phyloP scores from a whole-genome alignment of 2,888 invertebrate species.

The Rhopalosiphum nymphaeae region DNA sequence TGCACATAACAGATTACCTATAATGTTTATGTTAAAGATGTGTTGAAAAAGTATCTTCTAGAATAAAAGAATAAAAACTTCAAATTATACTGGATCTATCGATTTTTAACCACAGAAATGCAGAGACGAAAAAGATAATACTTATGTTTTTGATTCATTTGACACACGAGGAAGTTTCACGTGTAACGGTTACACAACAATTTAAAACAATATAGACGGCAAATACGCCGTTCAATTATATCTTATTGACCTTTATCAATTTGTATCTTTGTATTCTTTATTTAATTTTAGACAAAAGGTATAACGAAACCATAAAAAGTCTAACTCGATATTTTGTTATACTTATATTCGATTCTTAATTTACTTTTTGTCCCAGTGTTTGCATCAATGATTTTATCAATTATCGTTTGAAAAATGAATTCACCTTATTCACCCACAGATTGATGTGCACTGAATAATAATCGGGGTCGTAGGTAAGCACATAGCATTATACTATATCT shows the following conservation, averaged over 20 bases:
- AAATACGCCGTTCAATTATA: not conserved
- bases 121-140: not conserved
- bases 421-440: not conserved
- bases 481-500: not conserved
- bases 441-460: not conserved
- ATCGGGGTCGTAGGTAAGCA: not conserved
- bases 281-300: not conserved
- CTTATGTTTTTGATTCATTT: not conserved
- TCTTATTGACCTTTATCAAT: not conserved
- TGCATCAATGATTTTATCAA: not conserved
- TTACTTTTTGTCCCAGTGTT: not conserved
- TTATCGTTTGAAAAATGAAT: not conserved
- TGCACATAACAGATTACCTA: not conserved
- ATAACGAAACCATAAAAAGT: not conserved
- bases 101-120: not conserved
- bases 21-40: not conserved
- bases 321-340: not conserved
- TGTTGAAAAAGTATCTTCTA: not conserved
- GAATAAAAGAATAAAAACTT: not conserved
- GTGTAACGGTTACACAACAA: not conserved
- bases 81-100: not conserved
- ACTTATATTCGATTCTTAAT: not conserved
- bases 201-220: not conserved
- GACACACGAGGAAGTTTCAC: not conserved
- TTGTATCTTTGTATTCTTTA: not conserved